Evolutionary conservation across 1,140 invertebrate genomes (phyloP).

Genomic region (Trichogramma pretiosum): DNA sequence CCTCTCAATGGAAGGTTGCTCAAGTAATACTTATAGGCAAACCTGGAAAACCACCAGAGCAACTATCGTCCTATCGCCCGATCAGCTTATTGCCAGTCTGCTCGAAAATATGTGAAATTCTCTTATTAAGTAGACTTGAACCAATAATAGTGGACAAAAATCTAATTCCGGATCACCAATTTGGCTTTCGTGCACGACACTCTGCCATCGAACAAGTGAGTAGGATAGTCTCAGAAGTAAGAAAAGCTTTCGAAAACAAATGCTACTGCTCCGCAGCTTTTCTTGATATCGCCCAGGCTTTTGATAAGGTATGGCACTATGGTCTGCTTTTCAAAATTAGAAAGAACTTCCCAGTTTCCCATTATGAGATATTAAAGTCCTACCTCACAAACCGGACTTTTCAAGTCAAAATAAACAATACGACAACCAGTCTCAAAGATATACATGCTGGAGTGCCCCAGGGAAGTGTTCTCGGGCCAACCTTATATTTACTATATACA

Average conservation of each 20-base stretch:
- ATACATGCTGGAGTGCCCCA: too few species aligned
- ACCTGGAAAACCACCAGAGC: constrained; percentile 18
- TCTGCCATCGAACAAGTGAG: constrained; percentile 15
- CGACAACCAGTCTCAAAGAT: constrained; percentile 8
- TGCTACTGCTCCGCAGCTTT: constrained; percentile 25
- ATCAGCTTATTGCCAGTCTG: constrained; percentile 25
- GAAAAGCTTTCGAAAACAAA: constrained; percentile 17
- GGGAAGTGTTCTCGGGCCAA: constrained; percentile 17
- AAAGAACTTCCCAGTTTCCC: constrained; percentile 10
- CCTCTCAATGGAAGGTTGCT: constrained; percentile 17
- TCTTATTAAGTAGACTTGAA: constrained; percentile 23
- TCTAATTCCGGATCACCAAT: constrained; percentile 22
- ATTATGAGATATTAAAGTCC: constrained; percentile 19
- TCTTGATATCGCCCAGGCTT: constrained; percentile 21
- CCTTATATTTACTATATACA: constrained; percentile 14
- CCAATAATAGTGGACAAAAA: constrained; percentile 14
- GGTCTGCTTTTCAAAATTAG: constrained; percentile 30
- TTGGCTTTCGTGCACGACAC: too few species aligned
- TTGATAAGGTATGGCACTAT: constrained; percentile 24
- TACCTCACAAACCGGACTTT: constrained; percentile 18
- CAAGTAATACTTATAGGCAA: constrained; percentile 21
- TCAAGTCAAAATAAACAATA: constrained; percentile 15
- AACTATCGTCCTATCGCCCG: constrained; percentile 15
- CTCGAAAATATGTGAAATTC: constrained; percentile 29
- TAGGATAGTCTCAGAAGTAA: constrained; percentile 8